phyloP scores from a whole-genome alignment of 2,113 vertebrate genomes.

The Cheirogaleus medius region DNA sequence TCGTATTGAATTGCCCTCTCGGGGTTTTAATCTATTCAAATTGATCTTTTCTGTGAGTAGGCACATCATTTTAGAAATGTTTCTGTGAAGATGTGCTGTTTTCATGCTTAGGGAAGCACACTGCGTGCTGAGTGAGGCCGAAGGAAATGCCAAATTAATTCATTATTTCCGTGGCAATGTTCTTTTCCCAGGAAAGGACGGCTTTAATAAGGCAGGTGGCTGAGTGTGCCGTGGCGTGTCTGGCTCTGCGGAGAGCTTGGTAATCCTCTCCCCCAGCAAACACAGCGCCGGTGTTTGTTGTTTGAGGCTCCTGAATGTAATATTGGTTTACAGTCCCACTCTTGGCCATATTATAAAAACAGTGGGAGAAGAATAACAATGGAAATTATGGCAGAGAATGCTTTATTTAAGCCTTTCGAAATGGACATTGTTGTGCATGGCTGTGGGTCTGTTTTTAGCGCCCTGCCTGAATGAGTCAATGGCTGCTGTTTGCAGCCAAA shows the following conservation, averaged over 20 bases:
- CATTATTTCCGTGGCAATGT: slow-evolving; percentile 67
- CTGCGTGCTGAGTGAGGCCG: slow-evolving; percentile 52
- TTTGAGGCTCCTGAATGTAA: slow-evolving; percentile 28
- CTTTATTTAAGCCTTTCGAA: slow-evolving; percentile 72
- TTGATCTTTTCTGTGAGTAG: slow-evolving; percentile 47
- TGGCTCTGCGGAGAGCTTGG: slow-evolving; percentile 47
- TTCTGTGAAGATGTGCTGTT: slow-evolving; percentile 51
- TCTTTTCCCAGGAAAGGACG: slow-evolving; percentile 63
- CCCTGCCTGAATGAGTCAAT: slow-evolving; percentile 80
- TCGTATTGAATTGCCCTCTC: slow-evolving; percentile 45
- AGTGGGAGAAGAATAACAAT: slow-evolving; percentile 66
- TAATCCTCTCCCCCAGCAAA: slow-evolving; percentile 59
- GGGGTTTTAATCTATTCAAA: slow-evolving; percentile 67
- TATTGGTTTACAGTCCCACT: slow-evolving; percentile 70
- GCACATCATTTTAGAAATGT: slow-evolving; percentile 50
- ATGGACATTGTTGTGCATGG: slow-evolving; percentile 62
- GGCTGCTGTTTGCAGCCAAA: slow-evolving; percentile 74
- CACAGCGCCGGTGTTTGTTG: slow-evolving; percentile 60
- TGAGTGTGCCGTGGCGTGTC: background rate
- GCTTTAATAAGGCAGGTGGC: slow-evolving; percentile 67
- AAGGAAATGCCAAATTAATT: slow-evolving; percentile 67
- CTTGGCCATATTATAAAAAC: slow-evolving; percentile 70
- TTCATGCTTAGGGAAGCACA: slow-evolving; percentile 63
- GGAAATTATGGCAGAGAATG: slow-evolving; percentile 70
- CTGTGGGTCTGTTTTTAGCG: slow-evolving; percentile 75